Evolutionary conservation across 2,113 vertebrate genomes (phyloP).

Genomic region (Melozone crissalis): DNA sequence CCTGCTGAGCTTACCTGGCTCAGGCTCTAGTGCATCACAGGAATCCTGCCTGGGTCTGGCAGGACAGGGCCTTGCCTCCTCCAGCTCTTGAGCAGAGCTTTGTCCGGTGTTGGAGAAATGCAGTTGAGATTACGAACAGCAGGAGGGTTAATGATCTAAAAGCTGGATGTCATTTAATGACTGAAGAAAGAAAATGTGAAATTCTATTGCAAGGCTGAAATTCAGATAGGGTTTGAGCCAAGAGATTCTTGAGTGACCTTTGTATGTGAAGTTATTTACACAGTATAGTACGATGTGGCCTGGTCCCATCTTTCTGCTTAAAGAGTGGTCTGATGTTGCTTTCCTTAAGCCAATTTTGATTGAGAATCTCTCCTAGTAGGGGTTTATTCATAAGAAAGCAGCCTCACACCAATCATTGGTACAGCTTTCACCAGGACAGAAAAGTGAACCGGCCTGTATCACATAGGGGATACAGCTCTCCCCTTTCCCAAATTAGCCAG

Average conservation of each 20-base stretch:
- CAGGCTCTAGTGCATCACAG: neutral
- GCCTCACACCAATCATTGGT: neutral
- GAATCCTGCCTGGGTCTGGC: neutral
- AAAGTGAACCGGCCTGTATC: neutral
- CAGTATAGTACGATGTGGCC: neutral
- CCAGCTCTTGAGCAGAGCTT: neutral
- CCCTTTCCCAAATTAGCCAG: neutral
- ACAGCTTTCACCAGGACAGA: neutral
- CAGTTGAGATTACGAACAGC: neutral
- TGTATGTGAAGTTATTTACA: neutral
- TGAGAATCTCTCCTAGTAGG: neutral
- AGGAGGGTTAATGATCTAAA: neutral
- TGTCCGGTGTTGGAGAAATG: neutral
- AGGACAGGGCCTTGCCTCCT: neutral
- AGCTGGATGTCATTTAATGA: neutral
- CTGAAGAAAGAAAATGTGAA: neutral
- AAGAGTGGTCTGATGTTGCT: neutral
- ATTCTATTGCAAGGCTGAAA: neutral
- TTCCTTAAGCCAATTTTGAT: neutral
- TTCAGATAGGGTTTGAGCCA: neutral
- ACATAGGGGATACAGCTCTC: neutral
- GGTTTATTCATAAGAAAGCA: neutral
- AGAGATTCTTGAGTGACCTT: slow-evolving; percentile 3
- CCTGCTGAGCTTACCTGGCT: neutral
- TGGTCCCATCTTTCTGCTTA: neutral